Conservation (phyloP, 2,113 vertebrate genomes). For the Hydrochoerus hydrochaeris region DNA sequence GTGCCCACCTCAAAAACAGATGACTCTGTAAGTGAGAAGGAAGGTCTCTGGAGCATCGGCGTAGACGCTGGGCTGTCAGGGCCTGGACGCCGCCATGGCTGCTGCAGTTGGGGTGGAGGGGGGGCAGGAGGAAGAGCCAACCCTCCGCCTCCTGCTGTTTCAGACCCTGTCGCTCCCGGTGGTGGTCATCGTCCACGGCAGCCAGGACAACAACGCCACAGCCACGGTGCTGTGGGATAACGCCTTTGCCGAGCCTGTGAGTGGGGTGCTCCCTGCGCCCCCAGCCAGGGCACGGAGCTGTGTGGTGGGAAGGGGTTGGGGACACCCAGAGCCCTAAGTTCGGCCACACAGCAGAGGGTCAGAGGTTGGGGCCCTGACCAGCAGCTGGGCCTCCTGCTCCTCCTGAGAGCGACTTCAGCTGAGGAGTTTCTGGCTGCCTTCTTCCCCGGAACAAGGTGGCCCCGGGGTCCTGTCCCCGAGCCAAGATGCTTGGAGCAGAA, state of each 20-base stretch:
- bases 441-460: too few relatives aligned
- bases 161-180: slow-evolving; percentile 97
- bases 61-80: neutral
- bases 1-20: neutral
- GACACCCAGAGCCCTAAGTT: too few relatives aligned
- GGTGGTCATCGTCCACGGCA: slow-evolving; percentile 98
- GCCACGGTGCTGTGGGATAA: slow-evolving; percentile 99
- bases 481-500: too few relatives aligned
- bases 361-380: too few relatives aligned
- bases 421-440: too few relatives aligned
- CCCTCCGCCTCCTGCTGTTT: neutral
- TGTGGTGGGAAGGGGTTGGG: neutral
- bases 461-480: too few relatives aligned
- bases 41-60: neutral
- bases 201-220: slow-evolving; percentile 98
- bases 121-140: neutral
- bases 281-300: neutral
- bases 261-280: slow-evolving; percentile 67
- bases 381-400: too few relatives aligned
- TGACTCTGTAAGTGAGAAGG: neutral
- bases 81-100: too few relatives aligned
- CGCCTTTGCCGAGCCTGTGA: slow-evolving; percentile 96
- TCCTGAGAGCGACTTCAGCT: too few relatives aligned
- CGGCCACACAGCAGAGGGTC: too few relatives aligned
- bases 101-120: too few relatives aligned